Evolutionary conservation across 2,888 invertebrate species (phyloP).

Genomic region (Lysandra bellargus): DNA sequence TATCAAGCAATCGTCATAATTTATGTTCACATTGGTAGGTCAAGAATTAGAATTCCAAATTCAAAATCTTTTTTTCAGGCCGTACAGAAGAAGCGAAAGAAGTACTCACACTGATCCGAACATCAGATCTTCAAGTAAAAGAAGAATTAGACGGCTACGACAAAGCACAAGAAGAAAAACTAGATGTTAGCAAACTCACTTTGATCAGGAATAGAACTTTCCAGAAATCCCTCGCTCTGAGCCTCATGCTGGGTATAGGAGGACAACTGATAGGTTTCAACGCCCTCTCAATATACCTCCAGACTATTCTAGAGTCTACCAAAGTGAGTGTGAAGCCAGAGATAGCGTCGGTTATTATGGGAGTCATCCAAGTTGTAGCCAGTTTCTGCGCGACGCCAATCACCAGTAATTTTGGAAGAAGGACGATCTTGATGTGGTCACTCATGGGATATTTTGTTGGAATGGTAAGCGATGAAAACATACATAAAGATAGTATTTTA

Average conservation of each 20-base stretch:
- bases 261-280: conserved; percentile 52
- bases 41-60: neutral
- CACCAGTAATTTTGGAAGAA: conserved; percentile 53
- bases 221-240: conserved; percentile 44
- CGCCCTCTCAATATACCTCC: conserved; percentile 54
- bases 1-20: too few relatives aligned
- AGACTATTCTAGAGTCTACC: conserved; percentile 55
- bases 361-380: conserved; percentile 55
- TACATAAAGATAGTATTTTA: neutral
- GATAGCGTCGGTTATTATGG: conserved; percentile 53
- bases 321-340: conserved; percentile 52
- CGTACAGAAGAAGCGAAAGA: conserved; percentile 49
- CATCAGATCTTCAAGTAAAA: conserved; percentile 50
- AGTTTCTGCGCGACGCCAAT: conserved; percentile 50
- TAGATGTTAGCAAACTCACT: conserved; percentile 36
- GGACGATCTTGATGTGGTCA: conserved; percentile 45
- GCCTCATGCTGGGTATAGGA: conserved; percentile 41
- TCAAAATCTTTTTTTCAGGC: conserved; percentile 44
- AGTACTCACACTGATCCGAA: conserved; percentile 51
- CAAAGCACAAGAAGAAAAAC: conserved; percentile 31
- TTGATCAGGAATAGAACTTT: conserved; percentile 44
- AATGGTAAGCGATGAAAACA: conserved; percentile 43
- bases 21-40: neutral
- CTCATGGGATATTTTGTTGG: conserved; percentile 46
- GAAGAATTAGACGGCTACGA: conserved; percentile 57